phyloP scores from a whole-genome alignment of 2,113 vertebrate species.

The Microcebus tavaratra region DNA sequence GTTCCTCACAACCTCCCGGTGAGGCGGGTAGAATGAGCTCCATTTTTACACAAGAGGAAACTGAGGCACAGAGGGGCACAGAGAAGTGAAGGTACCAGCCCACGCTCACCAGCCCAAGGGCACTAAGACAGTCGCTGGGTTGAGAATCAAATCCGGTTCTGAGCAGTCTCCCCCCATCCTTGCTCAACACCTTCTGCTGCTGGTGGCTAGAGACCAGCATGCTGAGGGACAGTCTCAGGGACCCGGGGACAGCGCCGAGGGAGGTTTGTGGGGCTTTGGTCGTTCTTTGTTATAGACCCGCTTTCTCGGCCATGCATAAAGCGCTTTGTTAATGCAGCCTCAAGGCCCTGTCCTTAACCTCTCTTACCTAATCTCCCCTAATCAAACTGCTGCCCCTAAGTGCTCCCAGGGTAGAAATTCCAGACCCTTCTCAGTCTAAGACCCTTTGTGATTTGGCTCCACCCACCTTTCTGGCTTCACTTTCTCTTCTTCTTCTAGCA shows the following conservation, averaged over 20 bases:
- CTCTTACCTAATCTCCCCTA: neutral
- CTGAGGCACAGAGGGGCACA: neutral
- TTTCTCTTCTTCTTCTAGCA: neutral
- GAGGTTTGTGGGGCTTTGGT: neutral
- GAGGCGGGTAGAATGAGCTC: neutral
- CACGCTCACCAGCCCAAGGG: neutral
- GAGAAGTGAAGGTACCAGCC: neutral
- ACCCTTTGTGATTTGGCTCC: neutral
- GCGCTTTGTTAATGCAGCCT: neutral
- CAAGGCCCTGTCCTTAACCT: neutral
- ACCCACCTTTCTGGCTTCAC: neutral
- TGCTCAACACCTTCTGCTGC: neutral
- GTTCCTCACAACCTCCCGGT: neutral
- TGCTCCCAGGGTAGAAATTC: neutral
- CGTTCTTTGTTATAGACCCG: neutral
- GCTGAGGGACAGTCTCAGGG: neutral
- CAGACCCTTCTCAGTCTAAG: neutral
- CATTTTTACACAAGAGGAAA: slow-evolving; percentile 4
- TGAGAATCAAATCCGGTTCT: neutral
- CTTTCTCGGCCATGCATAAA: neutral
- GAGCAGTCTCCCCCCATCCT: neutral
- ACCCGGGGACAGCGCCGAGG: neutral
- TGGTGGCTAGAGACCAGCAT: neutral
- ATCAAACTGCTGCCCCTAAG: neutral
- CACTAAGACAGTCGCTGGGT: neutral